Evolutionary conservation across 2,797 vertebrate species (phyloP).

Genomic region (Myiothlypis chrysogaster): DNA sequence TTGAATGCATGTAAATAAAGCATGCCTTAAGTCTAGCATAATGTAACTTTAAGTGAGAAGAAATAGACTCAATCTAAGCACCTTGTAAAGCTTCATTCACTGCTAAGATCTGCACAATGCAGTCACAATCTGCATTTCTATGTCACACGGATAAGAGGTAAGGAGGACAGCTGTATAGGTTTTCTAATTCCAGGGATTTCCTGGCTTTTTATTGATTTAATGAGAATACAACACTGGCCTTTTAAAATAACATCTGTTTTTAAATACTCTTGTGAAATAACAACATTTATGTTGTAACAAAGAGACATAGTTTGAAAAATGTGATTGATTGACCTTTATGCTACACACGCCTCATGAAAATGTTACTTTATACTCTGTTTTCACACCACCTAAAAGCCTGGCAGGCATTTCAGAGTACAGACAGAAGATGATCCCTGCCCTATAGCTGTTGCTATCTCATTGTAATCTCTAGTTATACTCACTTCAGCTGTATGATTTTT

Average conservation of each 20-base stretch:
- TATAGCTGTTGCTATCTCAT: background rate
- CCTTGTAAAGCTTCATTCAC: conserved; percentile 42
- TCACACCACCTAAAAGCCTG: conserved; percentile 31
- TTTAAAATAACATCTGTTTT: conserved; percentile 23
- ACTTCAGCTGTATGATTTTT: background rate
- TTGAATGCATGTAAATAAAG: conserved; percentile 59
- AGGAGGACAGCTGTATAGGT: conserved; percentile 27
- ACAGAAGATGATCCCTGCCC: conserved; percentile 5
- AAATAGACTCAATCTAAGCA: conserved; percentile 44
- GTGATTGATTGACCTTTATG: conserved; percentile 27
- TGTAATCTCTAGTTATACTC: conserved; percentile 10
- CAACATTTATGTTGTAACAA: background rate
- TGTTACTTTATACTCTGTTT: conserved; percentile 4
- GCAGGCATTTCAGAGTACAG: conserved; percentile 17
- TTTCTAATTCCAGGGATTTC: conserved; percentile 50
- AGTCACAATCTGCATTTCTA: conserved; percentile 46
- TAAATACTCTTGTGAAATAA: background rate
- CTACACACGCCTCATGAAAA: background rate
- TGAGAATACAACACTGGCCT: background rate
- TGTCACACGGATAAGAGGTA: conserved; percentile 30
- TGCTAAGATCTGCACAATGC: conserved; percentile 18
- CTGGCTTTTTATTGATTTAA: conserved; percentile 33
- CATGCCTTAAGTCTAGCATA: conserved; percentile 63
- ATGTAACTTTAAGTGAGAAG: conserved; percentile 68
- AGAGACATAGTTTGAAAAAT: conserved; percentile 15